These are phyloP conservation scores for Archips crataeganus DNA, from an alignment of 2,888 invertebrate species.

Conservation along the genomic window DNA sequence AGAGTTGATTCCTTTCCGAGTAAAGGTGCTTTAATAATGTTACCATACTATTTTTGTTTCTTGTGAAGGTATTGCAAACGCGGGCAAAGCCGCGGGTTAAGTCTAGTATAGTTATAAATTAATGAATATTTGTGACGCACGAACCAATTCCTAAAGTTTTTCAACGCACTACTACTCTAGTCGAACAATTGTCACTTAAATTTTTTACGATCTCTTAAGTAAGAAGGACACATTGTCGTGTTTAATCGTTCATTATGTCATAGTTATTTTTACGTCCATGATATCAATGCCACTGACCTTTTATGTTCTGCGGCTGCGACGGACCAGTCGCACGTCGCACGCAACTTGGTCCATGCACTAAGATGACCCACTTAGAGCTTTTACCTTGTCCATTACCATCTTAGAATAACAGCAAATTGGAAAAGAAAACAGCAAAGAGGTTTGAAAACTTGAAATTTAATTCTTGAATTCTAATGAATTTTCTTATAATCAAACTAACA, in stretches of 20 bases:
- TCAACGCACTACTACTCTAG: not conserved
- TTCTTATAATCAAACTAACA: too few species aligned
- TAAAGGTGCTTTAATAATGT: too few species aligned
- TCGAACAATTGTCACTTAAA: not conserved
- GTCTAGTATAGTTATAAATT: too few species aligned
- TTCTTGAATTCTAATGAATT: too few species aligned
- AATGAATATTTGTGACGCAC: not conserved
- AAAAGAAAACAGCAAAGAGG: not conserved
- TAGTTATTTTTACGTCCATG: constrained; percentile 42
- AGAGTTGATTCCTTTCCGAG: too few species aligned
- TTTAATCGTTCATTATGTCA: constrained; percentile 42
- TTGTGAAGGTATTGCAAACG: too few species aligned
- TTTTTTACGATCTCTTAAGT: constrained; percentile 24
- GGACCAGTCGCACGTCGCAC: constrained; percentile 7
- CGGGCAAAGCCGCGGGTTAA: too few species aligned
- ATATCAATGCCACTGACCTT: constrained; percentile 45
- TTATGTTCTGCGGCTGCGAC: constrained; percentile 24
- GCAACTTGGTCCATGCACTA: constrained; percentile 19
- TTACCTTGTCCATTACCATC: not conserved
- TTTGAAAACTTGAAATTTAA: too few species aligned
- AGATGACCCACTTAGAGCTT: constrained; percentile 38
- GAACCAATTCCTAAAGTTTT: not conserved
- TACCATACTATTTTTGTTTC: too few species aligned
- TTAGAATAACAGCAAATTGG: not conserved
- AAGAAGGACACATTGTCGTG: constrained; percentile 30